These are phyloP conservation scores for Riparia riparia DNA, from an alignment of 2,113 vertebrate genomes.

Conservation along the genomic window DNA sequence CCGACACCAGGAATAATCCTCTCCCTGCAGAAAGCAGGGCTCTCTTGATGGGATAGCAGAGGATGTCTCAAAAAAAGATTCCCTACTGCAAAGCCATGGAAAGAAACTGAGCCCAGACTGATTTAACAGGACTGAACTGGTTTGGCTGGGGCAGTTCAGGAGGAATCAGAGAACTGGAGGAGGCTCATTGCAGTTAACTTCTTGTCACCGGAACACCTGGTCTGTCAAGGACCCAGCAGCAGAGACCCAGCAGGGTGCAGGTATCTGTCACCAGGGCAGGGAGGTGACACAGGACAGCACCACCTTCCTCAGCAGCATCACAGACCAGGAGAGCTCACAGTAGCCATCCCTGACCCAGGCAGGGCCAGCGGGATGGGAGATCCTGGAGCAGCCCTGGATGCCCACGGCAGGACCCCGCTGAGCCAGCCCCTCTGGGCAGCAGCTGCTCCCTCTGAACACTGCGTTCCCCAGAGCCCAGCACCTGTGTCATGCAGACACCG, in stretches of 20 bases:
- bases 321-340: neutral
- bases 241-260: neutral
- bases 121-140: neutral
- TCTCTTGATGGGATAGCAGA: neutral
- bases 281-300: neutral
- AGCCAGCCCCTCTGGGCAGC: slow-evolving; percentile 20
- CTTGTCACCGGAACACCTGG: neutral
- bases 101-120: neutral
- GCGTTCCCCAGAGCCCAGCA: slow-evolving; percentile 41
- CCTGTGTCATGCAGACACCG: slow-evolving; percentile 72
- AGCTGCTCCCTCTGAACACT: neutral
- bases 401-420: neutral
- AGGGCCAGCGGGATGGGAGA: neutral
- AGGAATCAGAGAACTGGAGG: neutral
- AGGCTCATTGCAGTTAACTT: neutral
- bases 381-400: neutral
- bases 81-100: neutral
- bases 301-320: slow-evolving; percentile 7
- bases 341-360: neutral
- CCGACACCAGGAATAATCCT: neutral
- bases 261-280: neutral
- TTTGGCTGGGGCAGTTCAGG: neutral
- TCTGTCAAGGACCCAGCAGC: neutral
- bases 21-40: neutral
- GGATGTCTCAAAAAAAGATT: neutral